Base-by-base conservation (phyloP, 2,113 vertebrate species). In the Ochotona curzoniae region DNA sequence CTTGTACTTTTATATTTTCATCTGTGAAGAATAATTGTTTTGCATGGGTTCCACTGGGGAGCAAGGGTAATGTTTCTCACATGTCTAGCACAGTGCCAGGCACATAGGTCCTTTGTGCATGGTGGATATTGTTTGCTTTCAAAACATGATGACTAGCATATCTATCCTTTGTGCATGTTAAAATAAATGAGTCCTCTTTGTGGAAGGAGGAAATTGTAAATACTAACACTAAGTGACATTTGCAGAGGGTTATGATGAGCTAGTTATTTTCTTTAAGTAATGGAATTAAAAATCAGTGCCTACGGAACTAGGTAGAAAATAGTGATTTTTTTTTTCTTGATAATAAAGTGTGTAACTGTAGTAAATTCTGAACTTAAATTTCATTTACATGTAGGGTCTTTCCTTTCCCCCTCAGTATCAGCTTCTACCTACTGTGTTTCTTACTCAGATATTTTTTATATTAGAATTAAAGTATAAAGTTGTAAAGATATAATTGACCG, bases 261-360 rank as follows among this genome's bases (percentile, higher is more conserved):
- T 82, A 73, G 54, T 93, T 15, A 69, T 91, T 73, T 93, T 80
- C 25, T 88, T 79, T 57, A 87, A 60, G 32, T 92, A 91, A 69
- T 70, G 26, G 20, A 2, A 25, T 61, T 71, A 86, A 87, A 95
- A 83, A 84, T 80, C 25, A 93, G 0, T 79, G 83, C 11, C 66
- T 85, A n/a, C 21, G 88, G 79, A 93, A 89, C 93, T 74, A 94
- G 70, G 10, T 78, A 76, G 82, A 35, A 17, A 74, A 5, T 82
- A 54, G 21, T 51, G 35, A 54, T 73, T 89, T 66, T 93, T 83
- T n/a, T n/a, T 57, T 57, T 57, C 69, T 75, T 83, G 17, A 73
- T 85, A 90, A 11, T 47, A 26, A 79, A 73, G 69, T 64, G 78
- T 44, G 92, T 83, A 82, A 88, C 32, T 81, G 44, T 26, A 69